Conservation (phyloP, 2,797 vertebrate species). For the Dipus sagitta region DNA sequence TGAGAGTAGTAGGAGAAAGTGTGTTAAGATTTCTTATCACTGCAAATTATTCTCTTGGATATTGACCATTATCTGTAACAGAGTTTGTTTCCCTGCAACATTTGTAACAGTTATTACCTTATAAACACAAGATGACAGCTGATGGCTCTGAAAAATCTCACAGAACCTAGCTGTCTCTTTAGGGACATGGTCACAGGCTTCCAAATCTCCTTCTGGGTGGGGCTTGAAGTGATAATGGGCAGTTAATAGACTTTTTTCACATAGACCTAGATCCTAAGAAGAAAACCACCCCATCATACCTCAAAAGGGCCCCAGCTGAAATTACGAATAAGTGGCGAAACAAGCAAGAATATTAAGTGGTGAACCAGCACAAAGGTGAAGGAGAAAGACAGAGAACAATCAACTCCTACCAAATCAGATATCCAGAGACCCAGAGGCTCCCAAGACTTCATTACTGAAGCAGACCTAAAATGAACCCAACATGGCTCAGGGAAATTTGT, state of each 20-base stretch:
- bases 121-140: neutral
- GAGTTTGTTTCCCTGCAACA: neutral
- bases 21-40: neutral
- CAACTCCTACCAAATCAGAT: no score
- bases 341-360: no score
- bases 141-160: neutral
- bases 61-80: neutral
- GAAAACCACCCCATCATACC: no score
- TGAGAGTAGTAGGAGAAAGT: neutral
- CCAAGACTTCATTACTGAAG: no score
- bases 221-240: neutral
- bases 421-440: no score
- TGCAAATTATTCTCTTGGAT: neutral
- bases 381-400: no score
- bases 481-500: no score
- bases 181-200: neutral
- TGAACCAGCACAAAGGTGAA: no score
- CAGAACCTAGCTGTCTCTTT: neutral
- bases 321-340: no score
- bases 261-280: no score
- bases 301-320: no score
- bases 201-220: neutral
- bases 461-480: no score
- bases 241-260: neutral
- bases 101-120: neutral